A percentile compares a stretch with the other conserved stretches of the same genome.
phyloP scores from a whole-genome alignment of 2,888 invertebrate species.

The Osmoderma eremita region DNA sequence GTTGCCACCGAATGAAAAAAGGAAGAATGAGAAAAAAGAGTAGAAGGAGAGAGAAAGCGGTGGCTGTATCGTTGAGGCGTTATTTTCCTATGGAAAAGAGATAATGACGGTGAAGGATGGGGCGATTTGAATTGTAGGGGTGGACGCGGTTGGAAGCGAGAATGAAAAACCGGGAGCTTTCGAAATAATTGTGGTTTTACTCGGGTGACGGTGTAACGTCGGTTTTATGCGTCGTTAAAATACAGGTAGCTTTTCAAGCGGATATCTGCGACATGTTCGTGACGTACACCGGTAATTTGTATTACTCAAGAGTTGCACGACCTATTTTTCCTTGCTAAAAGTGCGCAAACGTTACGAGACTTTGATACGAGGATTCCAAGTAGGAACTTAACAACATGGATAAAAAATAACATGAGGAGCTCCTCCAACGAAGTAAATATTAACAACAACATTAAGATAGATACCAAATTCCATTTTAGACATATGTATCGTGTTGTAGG shows the following conservation, averaged over 20 bases:
- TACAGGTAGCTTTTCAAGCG: not conserved
- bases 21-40: conserved; percentile 4
- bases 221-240: conserved; percentile 17
- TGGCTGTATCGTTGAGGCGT: conserved; percentile 12
- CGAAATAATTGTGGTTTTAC: conserved; percentile 33
- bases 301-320: too few relatives aligned
- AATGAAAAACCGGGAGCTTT: conserved; percentile 19
- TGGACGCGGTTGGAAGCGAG: not conserved
- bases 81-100: conserved; percentile 15
- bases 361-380: too few relatives aligned
- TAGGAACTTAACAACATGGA: too few relatives aligned
- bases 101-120: conserved; percentile 30
- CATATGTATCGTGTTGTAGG: too few relatives aligned
- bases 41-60: not conserved
- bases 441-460: too few relatives aligned
- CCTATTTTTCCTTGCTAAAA: too few relatives aligned
- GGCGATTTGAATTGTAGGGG: conserved; percentile 22
- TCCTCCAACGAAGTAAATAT: too few relatives aligned
- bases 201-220: conserved; percentile 4
- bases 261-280: too few relatives aligned
- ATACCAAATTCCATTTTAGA: too few relatives aligned
- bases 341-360: too few relatives aligned
- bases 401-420: too few relatives aligned
- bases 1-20: not conserved
- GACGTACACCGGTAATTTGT: too few relatives aligned